These are phyloP conservation scores for Cryptocephalus primarius DNA, from an alignment of 2,888 invertebrate genomes.

Conservation along the genomic window DNA sequence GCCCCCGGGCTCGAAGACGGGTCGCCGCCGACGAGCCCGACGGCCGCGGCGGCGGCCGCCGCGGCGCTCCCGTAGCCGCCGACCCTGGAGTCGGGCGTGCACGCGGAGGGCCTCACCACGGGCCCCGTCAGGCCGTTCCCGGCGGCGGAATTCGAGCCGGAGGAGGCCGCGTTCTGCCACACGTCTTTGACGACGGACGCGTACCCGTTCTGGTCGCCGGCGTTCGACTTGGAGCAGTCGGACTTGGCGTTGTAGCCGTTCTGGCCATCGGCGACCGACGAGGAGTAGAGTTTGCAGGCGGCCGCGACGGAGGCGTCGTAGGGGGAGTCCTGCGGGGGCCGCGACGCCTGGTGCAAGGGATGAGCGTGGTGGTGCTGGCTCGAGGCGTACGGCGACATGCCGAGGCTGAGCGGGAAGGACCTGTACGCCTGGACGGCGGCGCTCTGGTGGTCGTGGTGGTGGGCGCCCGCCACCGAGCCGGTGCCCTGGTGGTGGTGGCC, in stretches of 20 bases:
- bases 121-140: slow-evolving; percentile 51
- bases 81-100: slow-evolving; percentile 78
- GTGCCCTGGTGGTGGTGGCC: slow-evolving; percentile 77
- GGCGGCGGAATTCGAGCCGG: slow-evolving; percentile 50
- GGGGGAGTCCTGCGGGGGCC: slow-evolving; percentile 81
- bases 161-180: slow-evolving; percentile 57
- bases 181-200: slow-evolving; percentile 60
- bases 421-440: slow-evolving; percentile 62
- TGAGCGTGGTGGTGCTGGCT: slow-evolving; percentile 60
- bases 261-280: slow-evolving; percentile 52
- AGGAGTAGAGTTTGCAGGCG: slow-evolving; percentile 68
- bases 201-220: slow-evolving; percentile 52
- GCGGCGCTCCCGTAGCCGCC: slow-evolving; percentile 57
- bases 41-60: slow-evolving; percentile 58
- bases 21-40: slow-evolving; percentile 64
- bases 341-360: slow-evolving; percentile 53
- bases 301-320: slow-evolving; percentile 86
- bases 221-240: slow-evolving; percentile 49
- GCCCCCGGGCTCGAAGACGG: slow-evolving; percentile 65
- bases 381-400: slow-evolving; percentile 73
- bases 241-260: slow-evolving; percentile 44
- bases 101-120: slow-evolving; percentile 76
- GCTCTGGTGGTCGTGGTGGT: slow-evolving; percentile 58
- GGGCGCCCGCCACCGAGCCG: slow-evolving; percentile 48
- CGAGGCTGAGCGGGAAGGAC: slow-evolving; percentile 76